Evolutionary conservation across 2,797 vertebrate genomes (phyloP).

Genomic region (Sarcoramphus papa): DNA sequence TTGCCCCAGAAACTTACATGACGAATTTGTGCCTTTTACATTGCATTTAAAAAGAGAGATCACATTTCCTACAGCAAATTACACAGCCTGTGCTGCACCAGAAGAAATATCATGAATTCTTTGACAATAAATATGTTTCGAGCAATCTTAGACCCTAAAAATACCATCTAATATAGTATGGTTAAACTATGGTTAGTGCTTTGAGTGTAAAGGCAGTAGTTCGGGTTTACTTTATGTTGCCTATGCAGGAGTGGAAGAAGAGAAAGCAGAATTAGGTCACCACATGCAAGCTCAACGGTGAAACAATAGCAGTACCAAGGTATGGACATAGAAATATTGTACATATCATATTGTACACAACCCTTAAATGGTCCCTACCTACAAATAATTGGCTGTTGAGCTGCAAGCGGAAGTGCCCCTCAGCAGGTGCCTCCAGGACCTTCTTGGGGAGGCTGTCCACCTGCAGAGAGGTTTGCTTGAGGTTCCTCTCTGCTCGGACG

Average conservation of each 20-base stretch:
- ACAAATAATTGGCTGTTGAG: constrained; percentile 93
- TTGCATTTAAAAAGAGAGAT: not conserved
- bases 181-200: not conserved
- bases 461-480: constrained; percentile 88
- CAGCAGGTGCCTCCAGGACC: constrained; percentile 78
- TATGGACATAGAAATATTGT: not conserved
- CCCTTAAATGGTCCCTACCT: constrained; percentile 75
- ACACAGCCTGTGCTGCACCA: not conserved
- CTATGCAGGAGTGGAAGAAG: not conserved
- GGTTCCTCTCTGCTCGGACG: constrained; percentile 83
- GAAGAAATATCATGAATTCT: not conserved
- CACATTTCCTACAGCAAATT: not conserved
- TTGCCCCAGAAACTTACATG: not conserved
- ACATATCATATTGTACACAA: not conserved
- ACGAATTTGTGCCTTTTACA: not conserved
- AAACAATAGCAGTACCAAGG: not conserved
- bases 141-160: not conserved
- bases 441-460: constrained; percentile 87
- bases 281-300: not conserved
- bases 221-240: not conserved
- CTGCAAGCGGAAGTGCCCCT: constrained; percentile 87
- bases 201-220: not conserved
- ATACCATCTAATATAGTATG: not conserved
- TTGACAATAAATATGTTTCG: not conserved
- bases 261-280: not conserved